Evolutionary conservation across 35 echinoderm and acorn worm species (phyloP).

Genomic region (Chiridota heheva): DNA sequence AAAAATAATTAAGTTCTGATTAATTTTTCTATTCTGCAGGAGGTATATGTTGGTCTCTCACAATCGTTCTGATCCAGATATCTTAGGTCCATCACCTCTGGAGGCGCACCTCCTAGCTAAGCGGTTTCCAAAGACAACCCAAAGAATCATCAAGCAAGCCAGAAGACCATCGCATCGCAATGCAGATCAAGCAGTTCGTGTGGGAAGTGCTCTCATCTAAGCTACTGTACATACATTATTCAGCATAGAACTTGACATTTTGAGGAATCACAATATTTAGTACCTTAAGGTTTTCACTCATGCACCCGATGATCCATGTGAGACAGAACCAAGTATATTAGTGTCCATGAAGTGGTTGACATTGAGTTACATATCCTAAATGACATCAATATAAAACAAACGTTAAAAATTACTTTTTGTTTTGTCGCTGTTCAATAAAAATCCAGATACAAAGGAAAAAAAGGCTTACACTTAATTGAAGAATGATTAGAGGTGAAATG

Average conservation of each 20-base stretch:
- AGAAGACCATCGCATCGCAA: background rate
- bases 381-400: no score
- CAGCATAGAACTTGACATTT: background rate
- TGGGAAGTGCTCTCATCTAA: background rate
- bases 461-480: background rate
- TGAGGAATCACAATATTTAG: background rate
- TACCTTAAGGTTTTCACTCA: background rate
- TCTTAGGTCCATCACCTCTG: conserved; percentile 37
- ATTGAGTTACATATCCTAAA: no score
- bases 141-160: conserved; percentile 7
- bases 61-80: conserved; percentile 3
- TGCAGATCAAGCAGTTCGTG: background rate
- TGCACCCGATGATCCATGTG: background rate
- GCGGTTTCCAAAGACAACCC: conserved; percentile 68
- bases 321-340: background rate
- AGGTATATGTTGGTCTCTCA: conserved; percentile 67
- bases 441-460: background rate
- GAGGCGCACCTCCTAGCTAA: conserved; percentile 74
- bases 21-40: conserved; percentile 31
- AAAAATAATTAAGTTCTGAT: background rate
- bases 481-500: background rate
- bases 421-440: background rate
- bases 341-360: no score
- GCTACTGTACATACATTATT: background rate
- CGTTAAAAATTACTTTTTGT: no score